A percentile compares a stretch with the other conserved stretches of the same genome.
Conservation (phyloP, 2,113 vertebrate genomes). For the Rhynchopsitta pachyrhyncha region DNA sequence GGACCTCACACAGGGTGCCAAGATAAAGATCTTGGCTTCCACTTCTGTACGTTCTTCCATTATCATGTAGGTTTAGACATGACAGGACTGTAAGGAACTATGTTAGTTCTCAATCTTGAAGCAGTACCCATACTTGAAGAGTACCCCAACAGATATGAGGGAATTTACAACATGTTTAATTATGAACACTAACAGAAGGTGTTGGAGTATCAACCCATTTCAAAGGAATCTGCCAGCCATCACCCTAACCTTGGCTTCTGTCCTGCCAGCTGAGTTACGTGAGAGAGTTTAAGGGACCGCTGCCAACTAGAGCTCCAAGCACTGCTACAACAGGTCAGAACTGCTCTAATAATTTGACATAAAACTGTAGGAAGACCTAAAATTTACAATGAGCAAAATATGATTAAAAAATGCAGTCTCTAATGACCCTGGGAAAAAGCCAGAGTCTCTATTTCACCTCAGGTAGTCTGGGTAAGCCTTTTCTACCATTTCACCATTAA, state of each 20-base stretch:
- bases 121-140: neutral
- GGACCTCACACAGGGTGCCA: neutral
- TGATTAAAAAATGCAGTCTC: neutral
- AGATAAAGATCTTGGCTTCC: neutral
- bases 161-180: neutral
- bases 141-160: fast-evolving
- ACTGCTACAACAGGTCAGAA: neutral
- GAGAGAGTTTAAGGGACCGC: neutral
- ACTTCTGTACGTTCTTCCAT: neutral
- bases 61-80: neutral
- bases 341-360: neutral
- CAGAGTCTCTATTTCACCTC: neutral
- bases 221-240: neutral
- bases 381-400: neutral
- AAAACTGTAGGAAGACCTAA: neutral
- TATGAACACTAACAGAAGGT: neutral
- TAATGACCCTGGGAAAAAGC: neutral
- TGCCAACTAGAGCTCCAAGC: neutral
- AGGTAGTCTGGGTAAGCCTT: neutral
- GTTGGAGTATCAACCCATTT: neutral
- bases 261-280: neutral
- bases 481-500: neutral
- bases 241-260: neutral
- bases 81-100: neutral
- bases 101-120: neutral